These are phyloP conservation scores for Palaemon carinicauda DNA, from an alignment of 1,140 invertebrate genomes.

Conservation along the genomic window DNA sequence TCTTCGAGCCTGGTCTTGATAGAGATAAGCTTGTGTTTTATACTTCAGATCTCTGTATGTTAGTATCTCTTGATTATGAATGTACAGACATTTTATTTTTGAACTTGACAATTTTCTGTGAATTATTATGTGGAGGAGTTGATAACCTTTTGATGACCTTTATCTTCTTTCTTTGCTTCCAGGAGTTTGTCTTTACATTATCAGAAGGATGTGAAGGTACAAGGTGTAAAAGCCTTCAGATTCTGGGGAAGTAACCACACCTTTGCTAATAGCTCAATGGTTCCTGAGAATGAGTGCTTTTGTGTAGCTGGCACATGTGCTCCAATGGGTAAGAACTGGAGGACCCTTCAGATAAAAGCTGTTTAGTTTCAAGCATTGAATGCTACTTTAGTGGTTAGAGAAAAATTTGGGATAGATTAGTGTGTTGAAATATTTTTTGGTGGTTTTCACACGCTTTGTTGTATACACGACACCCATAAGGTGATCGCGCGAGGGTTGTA, in stretches of 20 bases:
- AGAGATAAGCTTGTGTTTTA: slow-evolving; percentile 62
- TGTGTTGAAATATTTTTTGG: too few relatives aligned
- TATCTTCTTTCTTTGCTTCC: background rate
- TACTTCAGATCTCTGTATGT: slow-evolving; percentile 63
- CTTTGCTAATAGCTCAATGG: slow-evolving; percentile 35
- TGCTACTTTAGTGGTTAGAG: too few relatives aligned
- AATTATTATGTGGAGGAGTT: too few relatives aligned
- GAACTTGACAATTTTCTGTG: too few relatives aligned
- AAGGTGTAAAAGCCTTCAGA: slow-evolving; percentile 47
- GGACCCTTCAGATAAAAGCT: too few relatives aligned
- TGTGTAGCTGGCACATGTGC: slow-evolving; percentile 9
- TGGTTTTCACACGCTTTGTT: too few relatives aligned
- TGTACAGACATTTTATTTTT: too few relatives aligned
- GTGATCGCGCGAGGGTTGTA: too few relatives aligned
- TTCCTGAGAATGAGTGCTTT: slow-evolving; percentile 55
- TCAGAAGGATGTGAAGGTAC: slow-evolving; percentile 42
- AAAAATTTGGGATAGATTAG: too few relatives aligned
- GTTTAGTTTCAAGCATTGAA: too few relatives aligned
- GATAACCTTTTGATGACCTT: background rate
- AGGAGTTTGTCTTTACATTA: slow-evolving; percentile 51
- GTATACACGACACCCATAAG: too few relatives aligned
- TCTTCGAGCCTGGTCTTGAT: slow-evolving; percentile 73
- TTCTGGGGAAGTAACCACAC: slow-evolving; percentile 42
- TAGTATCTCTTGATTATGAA: background rate
- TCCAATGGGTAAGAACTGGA: background rate